phyloP scores from a whole-genome alignment of 1,140 invertebrate species.

The Steinernema khuongi region DNA sequence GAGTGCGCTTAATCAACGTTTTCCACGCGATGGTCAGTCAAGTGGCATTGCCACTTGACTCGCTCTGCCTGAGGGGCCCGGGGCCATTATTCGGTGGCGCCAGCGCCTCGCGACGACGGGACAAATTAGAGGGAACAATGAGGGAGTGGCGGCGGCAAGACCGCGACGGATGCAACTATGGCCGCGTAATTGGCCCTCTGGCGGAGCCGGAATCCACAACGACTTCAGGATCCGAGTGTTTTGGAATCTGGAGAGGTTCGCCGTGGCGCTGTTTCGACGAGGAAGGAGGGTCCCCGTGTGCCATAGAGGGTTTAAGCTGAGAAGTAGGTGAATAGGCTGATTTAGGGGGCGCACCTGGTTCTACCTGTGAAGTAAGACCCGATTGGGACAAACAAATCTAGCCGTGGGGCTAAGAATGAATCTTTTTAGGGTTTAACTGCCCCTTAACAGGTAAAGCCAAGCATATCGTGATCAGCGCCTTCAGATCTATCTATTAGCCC shows the following conservation, averaged over 20 bases:
- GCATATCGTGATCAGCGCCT: too few species aligned
- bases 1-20: conserved; percentile 16
- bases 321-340: too few species aligned
- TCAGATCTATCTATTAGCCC: too few species aligned
- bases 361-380: too few species aligned
- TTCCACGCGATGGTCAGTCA: conserved; percentile 5
- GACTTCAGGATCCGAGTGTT: not conserved
- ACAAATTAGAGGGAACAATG: conserved; percentile 15
- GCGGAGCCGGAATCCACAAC: not conserved
- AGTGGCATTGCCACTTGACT: conserved; percentile 9
- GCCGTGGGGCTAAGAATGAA: too few species aligned
- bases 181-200: not conserved
- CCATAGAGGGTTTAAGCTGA: too few species aligned
- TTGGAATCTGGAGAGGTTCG: too few species aligned
- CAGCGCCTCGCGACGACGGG: not conserved
- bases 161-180: conserved; percentile 11
- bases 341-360: too few species aligned
- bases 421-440: too few species aligned
- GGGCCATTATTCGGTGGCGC: conserved; percentile 8
- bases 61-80: not conserved
- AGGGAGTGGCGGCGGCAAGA: not conserved
- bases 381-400: too few species aligned
- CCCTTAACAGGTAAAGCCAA: too few species aligned
- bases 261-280: not conserved
- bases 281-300: too few species aligned